Evolutionary conservation across 2,797 vertebrate genomes (phyloP).

Genomic region (Gobio occitaniae): DNA sequence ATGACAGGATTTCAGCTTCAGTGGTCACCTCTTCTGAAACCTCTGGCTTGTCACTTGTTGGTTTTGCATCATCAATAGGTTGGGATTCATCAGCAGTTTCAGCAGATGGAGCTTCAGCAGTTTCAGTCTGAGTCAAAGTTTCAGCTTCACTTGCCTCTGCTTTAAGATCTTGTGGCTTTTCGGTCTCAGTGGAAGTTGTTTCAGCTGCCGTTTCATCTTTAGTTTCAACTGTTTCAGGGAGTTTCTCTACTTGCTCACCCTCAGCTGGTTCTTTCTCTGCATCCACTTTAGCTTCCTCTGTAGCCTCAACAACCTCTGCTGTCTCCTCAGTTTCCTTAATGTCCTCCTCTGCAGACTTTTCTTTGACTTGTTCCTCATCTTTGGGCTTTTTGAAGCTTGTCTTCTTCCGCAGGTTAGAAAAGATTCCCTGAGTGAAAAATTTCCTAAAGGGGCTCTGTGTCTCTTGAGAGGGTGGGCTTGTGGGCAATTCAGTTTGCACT

Average conservation of each 20-base stretch:
- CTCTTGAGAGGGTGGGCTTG: constrained; percentile 76
- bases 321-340: constrained; percentile 68
- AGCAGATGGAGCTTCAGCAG: constrained; percentile 63
- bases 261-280: constrained; percentile 54
- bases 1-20: constrained; percentile 85
- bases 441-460: constrained; percentile 88
- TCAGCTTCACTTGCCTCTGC: constrained; percentile 55
- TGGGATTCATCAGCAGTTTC: constrained; percentile 59
- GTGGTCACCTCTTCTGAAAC: constrained; percentile 66
- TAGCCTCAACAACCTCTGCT: constrained; percentile 61
- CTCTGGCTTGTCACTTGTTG: constrained; percentile 66
- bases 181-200: constrained; percentile 55
- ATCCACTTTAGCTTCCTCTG: constrained; percentile 66
- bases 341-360: constrained; percentile 66
- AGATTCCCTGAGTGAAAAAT: constrained; percentile 89
- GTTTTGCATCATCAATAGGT: constrained; percentile 65
- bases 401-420: constrained; percentile 93
- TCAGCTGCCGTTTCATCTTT: constrained; percentile 58
- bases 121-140: constrained; percentile 53
- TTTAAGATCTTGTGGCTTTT: constrained; percentile 59
- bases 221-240: constrained; percentile 50
- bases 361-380: constrained; percentile 84
- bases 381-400: constrained; percentile 90
- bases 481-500: constrained; percentile 68
- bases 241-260: constrained; percentile 58